Evolutionary conservation across 2,888 invertebrate species (phyloP), one percentile per base, ranked within the genome.

Genomic region (Eupithecia insigniata): DNA sequence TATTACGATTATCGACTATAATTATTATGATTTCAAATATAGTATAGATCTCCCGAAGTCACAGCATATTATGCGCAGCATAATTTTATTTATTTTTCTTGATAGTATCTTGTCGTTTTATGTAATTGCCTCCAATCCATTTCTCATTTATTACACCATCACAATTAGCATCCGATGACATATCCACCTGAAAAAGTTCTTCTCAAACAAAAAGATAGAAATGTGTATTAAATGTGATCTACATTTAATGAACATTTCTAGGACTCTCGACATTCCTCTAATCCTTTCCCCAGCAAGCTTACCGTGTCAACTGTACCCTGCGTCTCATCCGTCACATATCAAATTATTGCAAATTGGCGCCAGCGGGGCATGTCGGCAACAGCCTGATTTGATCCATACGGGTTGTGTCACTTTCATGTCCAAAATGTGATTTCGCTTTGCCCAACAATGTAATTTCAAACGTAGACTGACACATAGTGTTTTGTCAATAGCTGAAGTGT

Each of bases 301-400:
- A 30, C 16, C 51, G 14, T 60, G 60, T 60, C 60, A 30, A 30
- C 60, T 30, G 60, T 30, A 30, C 60, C 28, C 6, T 18, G 60
- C 30, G 60, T 18, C 30, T 30, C 60, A 60, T 60, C 60, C 30
- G 18, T 60, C 60, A 60, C 30, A 60, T 30, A 28, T 60, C 36
- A 22, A 65, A 51, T 73, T 22, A 61, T 64, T 61, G 70, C 61
- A 70, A 73, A 68, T 73, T 67, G 68, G 22, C n/a, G 66, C 55
- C n/a, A 30, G 26, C 22, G 46, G 60, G 36, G 32, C 46, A 55
- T 36, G 62, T n/a, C 66, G 30, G 32, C 34, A 58, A 51, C 67
- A 65, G 26, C 51, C 70, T 61, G 70, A 66, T 70, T 70, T 66
- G 67, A 73, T 73, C 61, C 55, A 55, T 1, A 5, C 64, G 36